Evolutionary conservation across 2,797 vertebrate genomes (phyloP).

Genomic region (Gallinago nigripennis): DNA sequence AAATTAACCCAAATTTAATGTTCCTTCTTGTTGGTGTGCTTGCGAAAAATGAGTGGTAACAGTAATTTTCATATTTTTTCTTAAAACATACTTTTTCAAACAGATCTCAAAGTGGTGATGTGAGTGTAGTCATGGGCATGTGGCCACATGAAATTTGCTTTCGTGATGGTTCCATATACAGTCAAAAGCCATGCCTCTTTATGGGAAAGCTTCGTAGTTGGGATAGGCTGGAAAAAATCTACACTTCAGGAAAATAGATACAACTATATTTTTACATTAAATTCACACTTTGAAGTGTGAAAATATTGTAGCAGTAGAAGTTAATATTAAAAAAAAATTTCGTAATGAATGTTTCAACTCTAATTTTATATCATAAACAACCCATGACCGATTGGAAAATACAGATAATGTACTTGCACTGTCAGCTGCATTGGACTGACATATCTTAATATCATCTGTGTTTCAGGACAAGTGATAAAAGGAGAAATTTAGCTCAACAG

Average conservation of each 20-base stretch:
- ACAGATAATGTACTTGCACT: not conserved
- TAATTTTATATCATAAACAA: not conserved
- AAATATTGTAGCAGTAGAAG: not conserved
- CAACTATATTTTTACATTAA: not conserved
- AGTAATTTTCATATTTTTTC: not conserved
- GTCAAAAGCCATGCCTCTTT: not conserved
- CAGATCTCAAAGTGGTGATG: not conserved
- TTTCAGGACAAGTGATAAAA: slow-evolving; percentile 94
- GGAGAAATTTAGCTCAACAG: slow-evolving; percentile 93
- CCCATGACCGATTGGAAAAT: not conserved
- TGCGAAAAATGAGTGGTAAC: not conserved
- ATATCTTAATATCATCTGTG: not conserved
- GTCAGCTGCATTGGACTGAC: not conserved
- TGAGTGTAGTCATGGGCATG: not conserved
- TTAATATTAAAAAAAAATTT: not conserved
- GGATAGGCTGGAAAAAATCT: not conserved
- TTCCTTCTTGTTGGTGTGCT: not conserved
- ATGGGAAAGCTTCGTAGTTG: not conserved
- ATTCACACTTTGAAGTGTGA: not conserved
- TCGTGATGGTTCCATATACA: not conserved
- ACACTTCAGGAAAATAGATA: not conserved
- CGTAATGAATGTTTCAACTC: not conserved
- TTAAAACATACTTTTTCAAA: not conserved
- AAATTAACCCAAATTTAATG: not conserved
- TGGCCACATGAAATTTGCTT: not conserved